Percentiles rank a stretch among this genome's conserved stretches.
Evolutionary conservation across 2,888 invertebrate species (phyloP).

Genomic region (Chloromyia formosa): DNA sequence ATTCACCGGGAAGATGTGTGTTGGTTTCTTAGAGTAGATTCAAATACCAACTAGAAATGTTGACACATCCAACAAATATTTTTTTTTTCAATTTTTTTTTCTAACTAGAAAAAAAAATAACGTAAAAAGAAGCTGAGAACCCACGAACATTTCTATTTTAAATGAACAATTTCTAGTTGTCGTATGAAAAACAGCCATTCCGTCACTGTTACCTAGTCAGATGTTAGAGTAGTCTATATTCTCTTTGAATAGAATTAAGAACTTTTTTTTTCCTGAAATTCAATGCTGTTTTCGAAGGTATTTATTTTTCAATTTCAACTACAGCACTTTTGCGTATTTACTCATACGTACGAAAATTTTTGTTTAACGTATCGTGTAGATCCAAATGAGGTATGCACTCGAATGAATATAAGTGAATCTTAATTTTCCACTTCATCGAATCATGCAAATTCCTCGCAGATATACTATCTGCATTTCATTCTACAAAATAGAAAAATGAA

Average conservation of each 20-base stretch:
- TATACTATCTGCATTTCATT: not conserved
- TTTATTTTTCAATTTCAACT: not conserved
- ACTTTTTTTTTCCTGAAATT: slow-evolving; percentile 5
- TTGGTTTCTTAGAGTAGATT: not conserved
- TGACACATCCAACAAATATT: slow-evolving; percentile 10
- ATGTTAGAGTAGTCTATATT: no score
- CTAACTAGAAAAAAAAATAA: no score
- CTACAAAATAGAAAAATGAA: no score
- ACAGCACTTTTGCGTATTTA: no score
- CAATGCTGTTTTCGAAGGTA: not conserved
- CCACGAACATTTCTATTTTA: not conserved
- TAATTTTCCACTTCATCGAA: not conserved
- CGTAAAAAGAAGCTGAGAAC: not conserved
- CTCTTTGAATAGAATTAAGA: not conserved
- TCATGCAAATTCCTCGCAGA: not conserved
- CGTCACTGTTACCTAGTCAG: not conserved
- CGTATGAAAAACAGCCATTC: not conserved
- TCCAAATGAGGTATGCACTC: not conserved
- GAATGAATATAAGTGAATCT: not conserved
- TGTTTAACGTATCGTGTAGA: not conserved
- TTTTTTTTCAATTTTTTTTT: no score
- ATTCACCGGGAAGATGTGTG: no score
- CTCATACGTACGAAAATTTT: no score
- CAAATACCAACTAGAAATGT: not conserved
- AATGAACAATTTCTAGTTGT: not conserved